Evolutionary conservation across 2,888 invertebrate genomes (phyloP).

Genomic region (Yponomeuta evonymella): DNA sequence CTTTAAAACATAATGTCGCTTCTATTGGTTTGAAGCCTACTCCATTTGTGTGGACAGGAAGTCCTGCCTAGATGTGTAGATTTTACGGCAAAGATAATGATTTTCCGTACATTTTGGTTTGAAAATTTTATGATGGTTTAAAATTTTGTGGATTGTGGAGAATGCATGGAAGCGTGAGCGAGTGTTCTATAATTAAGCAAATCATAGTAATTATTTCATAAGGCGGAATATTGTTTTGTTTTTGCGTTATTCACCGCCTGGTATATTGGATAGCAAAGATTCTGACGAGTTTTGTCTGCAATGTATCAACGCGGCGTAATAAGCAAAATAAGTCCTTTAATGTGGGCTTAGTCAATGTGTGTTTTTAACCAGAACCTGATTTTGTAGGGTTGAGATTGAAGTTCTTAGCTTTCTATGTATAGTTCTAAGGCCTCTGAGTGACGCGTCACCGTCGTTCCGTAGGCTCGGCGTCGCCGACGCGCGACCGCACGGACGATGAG

Average conservation of each 20-base stretch:
- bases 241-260: background rate
- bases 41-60: no score
- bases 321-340: no score
- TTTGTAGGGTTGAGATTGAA: no score
- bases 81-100: background rate
- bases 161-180: background rate
- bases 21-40: background rate
- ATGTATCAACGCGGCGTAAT: no score
- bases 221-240: background rate
- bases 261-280: background rate
- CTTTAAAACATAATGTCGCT: background rate
- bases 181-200: background rate
- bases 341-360: no score
- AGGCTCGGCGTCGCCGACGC: conserved; percentile 49
- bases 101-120: background rate
- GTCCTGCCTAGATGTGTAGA: no score
- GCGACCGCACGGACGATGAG: conserved; percentile 52
- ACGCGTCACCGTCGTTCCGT: background rate
- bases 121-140: background rate
- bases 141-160: background rate
- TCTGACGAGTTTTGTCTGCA: no score
- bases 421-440: no score
- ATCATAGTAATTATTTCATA: background rate
- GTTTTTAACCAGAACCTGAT: no score
- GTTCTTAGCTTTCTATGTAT: no score